These are phyloP conservation scores for Ceyx margarethae DNA, from an alignment of 2,113 vertebrate genomes.

Conservation along the genomic window DNA sequence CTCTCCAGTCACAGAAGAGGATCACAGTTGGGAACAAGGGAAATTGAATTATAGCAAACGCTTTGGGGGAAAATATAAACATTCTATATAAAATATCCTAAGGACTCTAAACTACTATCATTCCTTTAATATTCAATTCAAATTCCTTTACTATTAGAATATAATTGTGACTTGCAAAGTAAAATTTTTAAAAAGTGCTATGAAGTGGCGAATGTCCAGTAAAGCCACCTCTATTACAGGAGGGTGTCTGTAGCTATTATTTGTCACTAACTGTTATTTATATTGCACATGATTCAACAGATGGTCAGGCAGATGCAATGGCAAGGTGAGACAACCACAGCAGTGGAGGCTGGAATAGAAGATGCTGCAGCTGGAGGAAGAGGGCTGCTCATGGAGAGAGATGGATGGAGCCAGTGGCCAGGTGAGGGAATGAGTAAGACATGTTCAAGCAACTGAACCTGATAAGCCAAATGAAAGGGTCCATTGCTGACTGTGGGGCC, in stretches of 20 bases:
- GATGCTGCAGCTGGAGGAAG: constrained; percentile 54
- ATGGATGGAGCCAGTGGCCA: neutral
- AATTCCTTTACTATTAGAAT: neutral
- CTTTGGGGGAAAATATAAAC: neutral
- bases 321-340: constrained; percentile 63
- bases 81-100: neutral
- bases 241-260: constrained; percentile 29
- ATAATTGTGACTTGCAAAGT: neutral
- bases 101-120: neutral
- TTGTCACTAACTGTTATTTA: constrained; percentile 62
- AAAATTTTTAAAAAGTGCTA: neutral
- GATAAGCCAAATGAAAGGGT: neutral
- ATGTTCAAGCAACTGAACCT: neutral
- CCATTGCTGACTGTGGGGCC: neutral
- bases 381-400: constrained; percentile 35
- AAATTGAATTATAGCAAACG: neutral
- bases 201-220: neutral
- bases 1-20: neutral
- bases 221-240: neutral
- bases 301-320: constrained; percentile 65
- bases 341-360: constrained; percentile 47
- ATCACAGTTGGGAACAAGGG: neutral
- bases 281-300: constrained; percentile 61
- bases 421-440: constrained; percentile 1
- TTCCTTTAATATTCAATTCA: neutral